Evolutionary conservation across 2,113 vertebrate genomes (phyloP).

Genomic region (Nycticryphes semicollaris): DNA sequence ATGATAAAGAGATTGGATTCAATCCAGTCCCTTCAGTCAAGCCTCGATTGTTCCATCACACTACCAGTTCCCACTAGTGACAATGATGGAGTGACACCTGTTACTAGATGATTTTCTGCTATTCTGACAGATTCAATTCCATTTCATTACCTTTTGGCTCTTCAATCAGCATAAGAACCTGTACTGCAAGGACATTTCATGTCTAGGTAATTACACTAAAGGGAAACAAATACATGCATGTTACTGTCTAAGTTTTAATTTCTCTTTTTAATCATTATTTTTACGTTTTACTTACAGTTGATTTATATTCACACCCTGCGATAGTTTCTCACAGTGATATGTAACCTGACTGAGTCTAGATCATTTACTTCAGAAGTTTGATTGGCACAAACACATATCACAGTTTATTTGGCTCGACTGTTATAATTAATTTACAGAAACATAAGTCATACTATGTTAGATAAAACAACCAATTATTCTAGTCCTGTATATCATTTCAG

Average conservation of each 20-base stretch:
- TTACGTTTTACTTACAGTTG: not conserved
- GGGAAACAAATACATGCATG: slow-evolving; percentile 5
- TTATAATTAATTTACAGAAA: not conserved
- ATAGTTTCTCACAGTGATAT: slow-evolving; percentile 18
- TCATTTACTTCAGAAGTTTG: not conserved
- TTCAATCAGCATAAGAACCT: slow-evolving; percentile 16
- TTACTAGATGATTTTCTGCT: slow-evolving; percentile 32
- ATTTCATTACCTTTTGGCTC: slow-evolving; percentile 23
- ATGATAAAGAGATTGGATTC: slow-evolving; percentile 2
- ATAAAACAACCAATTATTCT: not conserved
- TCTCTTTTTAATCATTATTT: not conserved
- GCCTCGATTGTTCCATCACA: not conserved
- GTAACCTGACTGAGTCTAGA: not conserved
- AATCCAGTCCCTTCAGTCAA: slow-evolving; percentile 8
- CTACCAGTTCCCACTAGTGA: not conserved
- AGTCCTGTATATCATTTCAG: not conserved
- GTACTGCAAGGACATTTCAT: not conserved
- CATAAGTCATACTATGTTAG: not conserved
- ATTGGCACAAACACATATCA: not conserved
- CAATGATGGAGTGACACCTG: slow-evolving; percentile 26
- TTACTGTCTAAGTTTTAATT: not conserved
- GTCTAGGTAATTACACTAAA: slow-evolving; percentile 4
- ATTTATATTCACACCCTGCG: not conserved
- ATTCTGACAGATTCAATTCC: slow-evolving; percentile 40
- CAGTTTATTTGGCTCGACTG: not conserved